Evolutionary conservation across 2,797 vertebrate genomes (phyloP).

Genomic region (Prionace glauca): DNA sequence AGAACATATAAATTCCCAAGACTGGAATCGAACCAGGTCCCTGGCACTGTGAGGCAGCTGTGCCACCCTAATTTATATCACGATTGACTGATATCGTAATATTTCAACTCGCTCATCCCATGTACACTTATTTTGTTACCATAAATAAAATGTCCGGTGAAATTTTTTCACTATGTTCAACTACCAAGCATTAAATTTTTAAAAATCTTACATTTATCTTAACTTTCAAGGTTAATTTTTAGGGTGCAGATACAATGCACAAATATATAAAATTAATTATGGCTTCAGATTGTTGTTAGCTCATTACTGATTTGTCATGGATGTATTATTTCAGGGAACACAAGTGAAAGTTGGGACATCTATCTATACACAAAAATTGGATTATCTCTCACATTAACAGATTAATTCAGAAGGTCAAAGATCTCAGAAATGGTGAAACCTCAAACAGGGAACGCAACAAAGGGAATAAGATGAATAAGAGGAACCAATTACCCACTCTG

Average conservation of each 20-base stretch:
- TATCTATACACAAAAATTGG: neutral
- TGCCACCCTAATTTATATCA: too few species aligned
- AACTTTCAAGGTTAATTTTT: neutral
- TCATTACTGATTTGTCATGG: too few species aligned
- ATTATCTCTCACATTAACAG: neutral
- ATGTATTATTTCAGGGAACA: too few species aligned
- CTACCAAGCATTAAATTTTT: neutral
- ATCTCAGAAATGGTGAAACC: neutral
- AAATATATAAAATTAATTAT: neutral
- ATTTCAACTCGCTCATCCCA: neutral
- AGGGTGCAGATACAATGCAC: neutral
- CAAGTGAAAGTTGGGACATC: neutral
- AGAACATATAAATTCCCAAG: too few species aligned
- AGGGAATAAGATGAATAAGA: neutral
- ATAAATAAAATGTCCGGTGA: neutral
- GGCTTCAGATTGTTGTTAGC: neutral
- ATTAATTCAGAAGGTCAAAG: neutral
- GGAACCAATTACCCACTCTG: neutral
- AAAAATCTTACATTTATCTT: neutral
- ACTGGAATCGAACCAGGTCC: too few species aligned
- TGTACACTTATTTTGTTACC: neutral
- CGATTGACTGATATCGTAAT: too few species aligned
- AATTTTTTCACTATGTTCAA: neutral
- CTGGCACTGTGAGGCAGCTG: too few species aligned
- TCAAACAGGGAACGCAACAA: neutral